These are phyloP conservation scores for Brachionus rubens DNA, from an alignment of 1,140 invertebrate genomes.

Conservation along the genomic window DNA sequence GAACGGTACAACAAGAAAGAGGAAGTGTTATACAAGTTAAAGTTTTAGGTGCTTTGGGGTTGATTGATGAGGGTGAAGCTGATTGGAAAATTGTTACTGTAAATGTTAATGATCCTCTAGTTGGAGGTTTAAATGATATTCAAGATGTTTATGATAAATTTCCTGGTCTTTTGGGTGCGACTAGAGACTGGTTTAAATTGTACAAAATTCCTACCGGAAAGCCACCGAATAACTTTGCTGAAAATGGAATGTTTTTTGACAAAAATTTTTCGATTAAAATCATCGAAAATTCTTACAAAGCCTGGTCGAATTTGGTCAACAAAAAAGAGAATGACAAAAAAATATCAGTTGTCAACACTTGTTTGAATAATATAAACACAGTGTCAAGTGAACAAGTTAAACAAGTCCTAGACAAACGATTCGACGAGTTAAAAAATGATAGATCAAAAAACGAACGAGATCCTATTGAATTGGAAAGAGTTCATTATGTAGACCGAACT, in stretches of 20 bases:
- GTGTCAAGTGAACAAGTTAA: neutral
- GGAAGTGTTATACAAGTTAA: conserved; percentile 88
- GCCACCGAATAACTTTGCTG: conserved; percentile 92
- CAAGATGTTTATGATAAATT: conserved; percentile 84
- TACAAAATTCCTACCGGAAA: conserved; percentile 99
- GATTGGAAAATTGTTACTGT: conserved; percentile 97
- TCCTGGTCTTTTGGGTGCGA: conserved; percentile 86
- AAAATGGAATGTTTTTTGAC: conserved; percentile 75
- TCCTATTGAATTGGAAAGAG: conserved; percentile 1
- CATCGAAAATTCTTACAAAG: neutral
- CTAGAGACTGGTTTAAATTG: conserved; percentile 95
- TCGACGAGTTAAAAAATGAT: neutral
- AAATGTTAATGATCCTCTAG: conserved; percentile 83
- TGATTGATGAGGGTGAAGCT: conserved; percentile 91
- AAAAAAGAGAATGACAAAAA: conserved; percentile 1
- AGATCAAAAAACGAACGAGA: neutral
- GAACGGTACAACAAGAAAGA: conserved; percentile 69
- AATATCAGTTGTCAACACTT: neutral
- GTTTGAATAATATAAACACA: neutral
- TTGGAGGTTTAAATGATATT: conserved; percentile 77
- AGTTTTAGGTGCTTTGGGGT: conserved; percentile 78
- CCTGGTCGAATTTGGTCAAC: neutral
- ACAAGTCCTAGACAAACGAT: neutral
- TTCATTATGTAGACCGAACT: conserved; percentile 22
- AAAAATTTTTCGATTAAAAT: neutral